Evolutionary conservation across 2,113 vertebrate genomes (phyloP).

Genomic region (Falco punctatus): DNA sequence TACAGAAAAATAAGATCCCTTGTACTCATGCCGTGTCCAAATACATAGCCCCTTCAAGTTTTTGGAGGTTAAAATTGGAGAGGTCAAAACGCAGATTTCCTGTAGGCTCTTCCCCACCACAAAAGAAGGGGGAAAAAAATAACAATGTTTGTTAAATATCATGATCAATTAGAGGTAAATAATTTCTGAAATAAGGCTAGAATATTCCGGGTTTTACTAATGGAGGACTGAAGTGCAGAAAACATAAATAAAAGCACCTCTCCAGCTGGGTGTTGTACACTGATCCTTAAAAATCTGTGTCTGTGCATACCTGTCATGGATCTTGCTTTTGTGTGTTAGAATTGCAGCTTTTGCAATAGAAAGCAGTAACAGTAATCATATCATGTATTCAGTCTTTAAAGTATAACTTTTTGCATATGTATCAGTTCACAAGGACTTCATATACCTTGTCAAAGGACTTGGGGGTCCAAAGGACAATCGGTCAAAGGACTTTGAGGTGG

Average conservation of each 20-base stretch:
- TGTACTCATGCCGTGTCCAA: neutral
- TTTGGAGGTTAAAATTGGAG: neutral
- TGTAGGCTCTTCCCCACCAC: neutral
- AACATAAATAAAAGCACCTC: neutral
- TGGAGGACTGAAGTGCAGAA: neutral
- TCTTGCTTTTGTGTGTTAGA: neutral
- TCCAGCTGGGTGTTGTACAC: neutral
- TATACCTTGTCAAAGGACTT: too few species aligned
- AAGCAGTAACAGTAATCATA: neutral
- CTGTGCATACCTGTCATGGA: neutral
- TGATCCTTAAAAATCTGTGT: neutral
- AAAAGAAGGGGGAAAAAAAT: neutral
- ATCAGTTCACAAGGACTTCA: neutral
- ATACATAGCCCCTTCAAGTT: neutral
- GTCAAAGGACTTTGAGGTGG: neutral
- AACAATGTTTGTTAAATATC: neutral
- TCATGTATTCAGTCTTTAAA: neutral
- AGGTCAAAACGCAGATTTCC: neutral
- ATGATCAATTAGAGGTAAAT: neutral
- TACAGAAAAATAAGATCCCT: constrained; percentile 39
- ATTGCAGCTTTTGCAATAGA: neutral
- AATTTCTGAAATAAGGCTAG: neutral
- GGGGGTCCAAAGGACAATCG: neutral
- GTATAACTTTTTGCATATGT: neutral
- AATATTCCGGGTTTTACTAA: neutral